Evolutionary conservation across 1,140 invertebrate species (phyloP), one percentile per base, ranked within the genome.

Genomic region (Agrilus planipennis): DNA sequence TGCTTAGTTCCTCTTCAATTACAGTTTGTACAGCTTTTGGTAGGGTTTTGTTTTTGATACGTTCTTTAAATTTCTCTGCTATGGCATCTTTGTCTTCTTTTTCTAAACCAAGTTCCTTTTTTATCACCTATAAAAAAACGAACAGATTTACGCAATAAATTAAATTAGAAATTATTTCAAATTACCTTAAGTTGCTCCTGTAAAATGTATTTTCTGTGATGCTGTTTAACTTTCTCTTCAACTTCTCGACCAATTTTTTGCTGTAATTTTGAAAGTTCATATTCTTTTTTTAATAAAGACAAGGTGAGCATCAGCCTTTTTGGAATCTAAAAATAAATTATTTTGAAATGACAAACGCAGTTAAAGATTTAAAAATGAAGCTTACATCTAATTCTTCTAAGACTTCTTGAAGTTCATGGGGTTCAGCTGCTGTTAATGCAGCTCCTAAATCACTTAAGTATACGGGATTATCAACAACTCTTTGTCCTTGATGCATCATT

Each of bases 41-140:
- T 18, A 99, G 83, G 11, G 66, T 73, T 64, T 96, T 85, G 44
- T 85, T 81, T 57, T 91, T 87, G 2, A 99, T 72, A 50, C 89
- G 72, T 50, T 87, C 84, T 19, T 81, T 69, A 60, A 97, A 97
- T 65, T 99, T 98, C 49, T 99, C 96, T 42, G 85, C 91, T 48
- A 99, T 93, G 0, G 95, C 89, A 67, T 98, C 92, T 63, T 99
- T 99, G 54, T 99, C 96, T 55, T 99, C 96, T 60, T 99, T 99
- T 61, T 99, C 95, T 37, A 99, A 66, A 0, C 96, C 96, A 22
- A 99, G 64, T 64, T 99, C 96, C 62, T 96, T 97, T 63, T 99
- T 99, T 49, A 99, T 99, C 0, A 91, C 68, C 68, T 71, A 42
- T 32, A 41, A 35, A 11, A 16, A 32, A 34, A 20, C 19, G 12